Conservation (phyloP, 2,113 vertebrate genomes). For the Aspiorhynchus laticeps region DNA sequence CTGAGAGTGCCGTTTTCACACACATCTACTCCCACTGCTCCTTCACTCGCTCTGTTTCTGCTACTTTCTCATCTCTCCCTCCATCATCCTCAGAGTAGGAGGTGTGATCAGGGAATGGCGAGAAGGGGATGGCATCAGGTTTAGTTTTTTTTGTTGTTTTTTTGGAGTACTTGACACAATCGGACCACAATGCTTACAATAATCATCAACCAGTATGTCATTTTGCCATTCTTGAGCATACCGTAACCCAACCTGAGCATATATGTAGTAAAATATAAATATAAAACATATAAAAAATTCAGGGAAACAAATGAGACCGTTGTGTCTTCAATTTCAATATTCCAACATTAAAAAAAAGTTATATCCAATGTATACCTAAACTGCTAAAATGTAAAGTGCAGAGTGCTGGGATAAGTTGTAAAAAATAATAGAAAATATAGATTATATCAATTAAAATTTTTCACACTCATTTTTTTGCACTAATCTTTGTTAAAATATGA, state of each 20-base stretch:
- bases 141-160: conserved; percentile 99
- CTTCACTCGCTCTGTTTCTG: conserved; percentile 66
- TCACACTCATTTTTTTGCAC: not conserved
- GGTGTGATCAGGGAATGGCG: conserved; percentile 92
- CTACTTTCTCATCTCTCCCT: conserved; percentile 30
- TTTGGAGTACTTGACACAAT: conserved; percentile 96
- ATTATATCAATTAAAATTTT: too few relatives aligned
- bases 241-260: not conserved
- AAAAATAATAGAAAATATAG: not conserved
- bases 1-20: conserved; percentile 88
- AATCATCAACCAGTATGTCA: conserved; percentile 93
- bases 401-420: not conserved
- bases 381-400: not conserved
- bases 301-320: too few relatives aligned
- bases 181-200: conserved; percentile 95
- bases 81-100: conserved; percentile 72
- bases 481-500: not conserved
- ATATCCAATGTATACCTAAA: too few relatives aligned
- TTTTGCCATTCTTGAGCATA: conserved; percentile 83
- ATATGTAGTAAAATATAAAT: too few relatives aligned
- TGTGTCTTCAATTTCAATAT: too few relatives aligned
- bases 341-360: too few relatives aligned
- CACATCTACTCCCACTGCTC: conserved; percentile 23
- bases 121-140: conserved; percentile 91
- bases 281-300: too few relatives aligned